Evolutionary conservation across 2,797 vertebrate genomes (phyloP).

Genomic region (Sylvilagus floridanus): DNA sequence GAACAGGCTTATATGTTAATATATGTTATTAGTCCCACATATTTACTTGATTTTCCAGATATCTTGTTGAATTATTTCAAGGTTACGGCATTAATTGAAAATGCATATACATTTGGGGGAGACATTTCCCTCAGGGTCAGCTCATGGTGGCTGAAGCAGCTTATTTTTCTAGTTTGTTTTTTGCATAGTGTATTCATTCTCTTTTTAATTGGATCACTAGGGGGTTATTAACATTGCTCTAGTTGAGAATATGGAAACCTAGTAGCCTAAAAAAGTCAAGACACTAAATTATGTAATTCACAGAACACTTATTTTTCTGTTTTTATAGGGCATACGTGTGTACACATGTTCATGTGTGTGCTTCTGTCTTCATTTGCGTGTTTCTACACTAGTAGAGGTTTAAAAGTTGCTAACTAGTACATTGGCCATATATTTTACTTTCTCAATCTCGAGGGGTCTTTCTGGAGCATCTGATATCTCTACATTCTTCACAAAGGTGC

Average conservation of each 20-base stretch:
- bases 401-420: background rate
- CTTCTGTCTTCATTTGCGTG: background rate
- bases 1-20: background rate
- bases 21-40: background rate
- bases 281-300: slow-evolving; percentile 52
- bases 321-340: background rate
- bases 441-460: background rate
- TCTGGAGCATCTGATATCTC: background rate
- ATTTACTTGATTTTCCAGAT: slow-evolving; percentile 16
- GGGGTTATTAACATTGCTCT: slow-evolving; percentile 67
- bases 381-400: background rate
- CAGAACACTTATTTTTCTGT: background rate
- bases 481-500: background rate
- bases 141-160: background rate
- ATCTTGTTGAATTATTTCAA: slow-evolving; percentile 50
- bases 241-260: slow-evolving; percentile 57
- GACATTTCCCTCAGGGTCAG: background rate
- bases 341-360: background rate
- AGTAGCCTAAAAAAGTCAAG: slow-evolving; percentile 62
- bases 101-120: background rate
- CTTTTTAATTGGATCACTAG: slow-evolving; percentile 71
- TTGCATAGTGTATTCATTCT: slow-evolving; percentile 62
- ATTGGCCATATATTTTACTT: background rate
- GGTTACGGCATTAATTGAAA: slow-evolving; percentile 25
- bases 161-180: slow-evolving; percentile 27